These are phyloP conservation scores for Lampropteryx suffumata DNA, from an alignment of 2,888 invertebrate genomes.

Conservation along the genomic window DNA sequence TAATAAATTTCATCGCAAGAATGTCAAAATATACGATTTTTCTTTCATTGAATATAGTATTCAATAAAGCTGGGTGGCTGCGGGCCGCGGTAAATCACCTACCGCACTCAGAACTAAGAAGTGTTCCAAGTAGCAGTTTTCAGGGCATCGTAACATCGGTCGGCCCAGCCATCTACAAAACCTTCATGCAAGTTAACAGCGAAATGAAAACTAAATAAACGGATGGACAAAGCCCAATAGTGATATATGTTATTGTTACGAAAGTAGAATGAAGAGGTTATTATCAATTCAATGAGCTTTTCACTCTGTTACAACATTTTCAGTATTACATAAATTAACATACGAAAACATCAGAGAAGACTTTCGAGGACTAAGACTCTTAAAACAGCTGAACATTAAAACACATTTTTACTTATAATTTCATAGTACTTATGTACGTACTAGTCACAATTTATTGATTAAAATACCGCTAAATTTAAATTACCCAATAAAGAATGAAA, in stretches of 20 bases:
- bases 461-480: too few species aligned
- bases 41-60: constrained; percentile 70
- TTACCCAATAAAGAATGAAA: too few species aligned
- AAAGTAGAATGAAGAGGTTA: constrained; percentile 8
- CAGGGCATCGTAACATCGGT: constrained; percentile 29
- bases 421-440: too few species aligned
- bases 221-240: constrained; percentile 23
- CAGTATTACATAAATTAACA: too few species aligned
- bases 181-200: constrained; percentile 6
- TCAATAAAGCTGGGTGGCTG: constrained; percentile 66
- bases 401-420: too few species aligned
- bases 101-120: constrained; percentile 46
- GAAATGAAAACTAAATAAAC: constrained; percentile 26
- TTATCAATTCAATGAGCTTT: constrained; percentile 3
- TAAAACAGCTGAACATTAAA: too few species aligned
- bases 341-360: too few species aligned
- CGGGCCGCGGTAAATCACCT: constrained; percentile 69
- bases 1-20: constrained; percentile 65
- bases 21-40: constrained; percentile 76
- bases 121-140: constrained; percentile 52
- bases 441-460: too few species aligned
- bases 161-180: not conserved
- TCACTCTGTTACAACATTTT: not conserved
- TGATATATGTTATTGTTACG: constrained; percentile 13
- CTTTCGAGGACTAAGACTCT: too few species aligned